Conservation (phyloP, 1,140 invertebrate genomes). For the Orius laevigatus region DNA sequence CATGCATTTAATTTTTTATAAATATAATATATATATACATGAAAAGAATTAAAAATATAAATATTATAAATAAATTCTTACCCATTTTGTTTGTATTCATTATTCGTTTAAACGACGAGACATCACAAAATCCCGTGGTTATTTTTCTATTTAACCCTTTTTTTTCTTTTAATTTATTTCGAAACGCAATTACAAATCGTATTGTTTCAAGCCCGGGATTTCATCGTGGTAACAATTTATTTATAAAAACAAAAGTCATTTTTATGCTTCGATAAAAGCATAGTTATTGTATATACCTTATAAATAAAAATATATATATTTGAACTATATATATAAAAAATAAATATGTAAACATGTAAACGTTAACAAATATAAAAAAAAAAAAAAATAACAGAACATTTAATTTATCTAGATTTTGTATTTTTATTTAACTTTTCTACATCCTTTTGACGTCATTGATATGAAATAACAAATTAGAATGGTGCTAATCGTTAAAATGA, state of each 20-base stretch:
- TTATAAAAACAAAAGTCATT: slow-evolving; percentile 8
- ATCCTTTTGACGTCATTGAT: no score
- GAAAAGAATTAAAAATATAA: neutral
- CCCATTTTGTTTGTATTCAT: no score
- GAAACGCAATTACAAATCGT: no score
- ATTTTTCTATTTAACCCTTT: no score
- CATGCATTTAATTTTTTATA: slow-evolving; percentile 8
- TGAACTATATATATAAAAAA: slow-evolving; percentile 11
- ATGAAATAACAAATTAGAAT: no score
- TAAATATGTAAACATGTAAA: slow-evolving; percentile 15
- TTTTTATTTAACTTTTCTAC: no score
- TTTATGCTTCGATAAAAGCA: slow-evolving; percentile 15
- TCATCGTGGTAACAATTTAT: slow-evolving; percentile 9
- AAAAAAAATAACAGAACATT: slow-evolving; percentile 16
- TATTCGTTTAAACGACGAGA: no score
- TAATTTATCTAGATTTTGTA: slow-evolving; percentile 11
- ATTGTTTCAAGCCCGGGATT: no score
- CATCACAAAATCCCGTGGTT: no score
- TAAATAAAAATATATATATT: slow-evolving; percentile 15
- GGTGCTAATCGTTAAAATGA: no score
- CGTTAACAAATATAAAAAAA: slow-evolving; percentile 17
- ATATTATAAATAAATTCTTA: no score
- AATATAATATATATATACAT: slow-evolving; percentile 9
- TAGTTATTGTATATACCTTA: slow-evolving; percentile 16
- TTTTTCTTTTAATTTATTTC: no score